Evolutionary conservation across 2,888 invertebrate genomes (phyloP), one percentile per base, ranked within the genome.

Genomic region (Macrosoma leucophasiata): DNA sequence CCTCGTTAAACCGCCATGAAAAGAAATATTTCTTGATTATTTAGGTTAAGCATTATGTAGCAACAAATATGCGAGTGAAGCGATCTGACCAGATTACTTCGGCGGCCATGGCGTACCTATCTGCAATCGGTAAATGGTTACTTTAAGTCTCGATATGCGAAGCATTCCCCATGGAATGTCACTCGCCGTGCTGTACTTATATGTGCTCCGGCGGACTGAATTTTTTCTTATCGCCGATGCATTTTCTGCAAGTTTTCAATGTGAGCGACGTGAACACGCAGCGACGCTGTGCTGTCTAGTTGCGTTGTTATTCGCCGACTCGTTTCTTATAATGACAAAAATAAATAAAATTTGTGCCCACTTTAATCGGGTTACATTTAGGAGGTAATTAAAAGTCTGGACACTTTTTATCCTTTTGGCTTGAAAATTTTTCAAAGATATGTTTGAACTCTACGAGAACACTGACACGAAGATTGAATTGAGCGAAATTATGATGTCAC

Each of bases 91-190:
- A 82, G 81, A 82, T 82, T 72, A 65, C 72, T 73, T 60, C 60
- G 62, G 62, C 63, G 84, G 67, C 84, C 81, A 73, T 79, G 79
- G 81, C 79, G 81, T 82, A 81, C 51, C 54, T 51, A 54, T 81
- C 81, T 82, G 76, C 72, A 75, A 84, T 82, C 82, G 70, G 79
- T 81, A 82, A 81, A 81, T 82, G 79, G 79, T 79, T 74, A 75
- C 75, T 78, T 74, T 72, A 76, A 75, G 75, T 70, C 78, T 77
- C 70, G 78, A 74, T 79, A 81, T 79, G 77, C 72, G 65, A 64
- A 65, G 67, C 63, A 82, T 82, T 76, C 68, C 62, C 62, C 62
- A 52, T 63, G 79, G 84, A 79, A 84, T 84, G 84, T 66, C 74
- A 68, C 77, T 69, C 70, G 75, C 64, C 70, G 72, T 75, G 69